Conservation (phyloP, 2,888 invertebrate species). For the Osedax fenrisi region DNA sequence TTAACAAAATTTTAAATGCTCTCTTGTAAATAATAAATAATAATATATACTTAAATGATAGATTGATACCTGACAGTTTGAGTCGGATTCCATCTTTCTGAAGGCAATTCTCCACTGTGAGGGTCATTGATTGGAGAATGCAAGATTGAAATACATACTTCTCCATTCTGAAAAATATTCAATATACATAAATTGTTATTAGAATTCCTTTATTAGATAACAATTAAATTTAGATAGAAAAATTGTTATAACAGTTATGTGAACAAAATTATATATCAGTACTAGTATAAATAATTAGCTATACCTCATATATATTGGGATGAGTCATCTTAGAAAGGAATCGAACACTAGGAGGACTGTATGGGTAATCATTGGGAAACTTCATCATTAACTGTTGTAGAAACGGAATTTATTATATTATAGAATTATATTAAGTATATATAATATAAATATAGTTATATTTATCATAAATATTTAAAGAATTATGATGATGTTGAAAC, state of each 20-base stretch:
- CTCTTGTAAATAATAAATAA: no score
- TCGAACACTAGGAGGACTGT: constrained; percentile 87
- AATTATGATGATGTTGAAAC: not conserved
- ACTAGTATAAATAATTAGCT: no score
- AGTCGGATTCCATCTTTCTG: constrained; percentile 99
- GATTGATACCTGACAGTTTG: constrained; percentile 66
- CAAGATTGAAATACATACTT: constrained; percentile 95
- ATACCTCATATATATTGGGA: constrained; percentile 99
- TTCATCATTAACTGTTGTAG: constrained; percentile 92
- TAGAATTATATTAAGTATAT: no score
- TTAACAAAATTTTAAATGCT: no score
- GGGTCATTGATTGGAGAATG: constrained; percentile 99
- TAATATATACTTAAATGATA: no score
- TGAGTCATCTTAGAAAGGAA: constrained; percentile 99
- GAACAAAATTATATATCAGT: no score
- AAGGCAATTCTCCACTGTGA: constrained; percentile 92
- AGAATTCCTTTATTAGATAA: not conserved
- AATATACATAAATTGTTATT: not conserved
- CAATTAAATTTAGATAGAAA: not conserved
- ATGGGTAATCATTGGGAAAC: constrained; percentile 95
- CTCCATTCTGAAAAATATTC: constrained; percentile 77
- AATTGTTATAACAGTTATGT: no score
- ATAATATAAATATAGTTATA: no score
- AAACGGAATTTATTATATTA: no score
- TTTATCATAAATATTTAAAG: not conserved